Evolutionary conservation across 30 jellyfish, hydroid and myxozoan genomes (phyloP), one percentile per base, ranked within the genome.

Genomic region (Turritopsis dohrnii): DNA sequence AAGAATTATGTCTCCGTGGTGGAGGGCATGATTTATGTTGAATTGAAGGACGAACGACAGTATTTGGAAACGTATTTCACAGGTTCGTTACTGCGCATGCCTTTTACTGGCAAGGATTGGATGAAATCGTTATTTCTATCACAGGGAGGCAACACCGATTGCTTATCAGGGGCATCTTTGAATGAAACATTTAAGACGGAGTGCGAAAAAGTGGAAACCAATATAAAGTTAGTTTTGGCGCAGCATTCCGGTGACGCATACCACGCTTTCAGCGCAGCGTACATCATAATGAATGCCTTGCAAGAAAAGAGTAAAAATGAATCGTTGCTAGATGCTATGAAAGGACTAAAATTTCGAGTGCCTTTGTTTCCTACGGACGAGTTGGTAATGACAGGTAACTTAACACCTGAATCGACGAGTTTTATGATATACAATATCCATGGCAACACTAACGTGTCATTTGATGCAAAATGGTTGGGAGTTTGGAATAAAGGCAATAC

Each of bases 1-100:
- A 81, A 65, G 21, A 81, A 84, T 7, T 86, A 84, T 82, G 65
- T 72, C 1, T 24, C 53, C 1, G 88, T 80, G 28, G 87, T 86
- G 30, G 97, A 94, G 73, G 99, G 99, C 1, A 89, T 94, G 97
- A 26, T 94, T n/a, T 53, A 54, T 71, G 25, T 94, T 23, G 85
- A 81, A 28, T 71, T 52, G 28, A 52, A 82, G 60, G 23, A 23
- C 27, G 52, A 74, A 21, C 26, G 71, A 24, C 25, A 76, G 24
- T 72, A 86, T 72, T n/a, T 89, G 22, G 83, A 85, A 20, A 52
- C 88, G 13, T 41, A 41, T 13, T 41, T 41, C 13, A 41, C 60
- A 41, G 60, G 60, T 3, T 41, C 60, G 13, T 3, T 41, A 13
- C 79, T 94, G 69, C 75, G 65, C 28, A 52, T 84, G 65, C 95